A percentile compares a stretch with the other conserved stretches of the same genome.
Evolutionary conservation across 2,888 invertebrate genomes (phyloP).

Genomic region (Mesopsocus fuscifrons): DNA sequence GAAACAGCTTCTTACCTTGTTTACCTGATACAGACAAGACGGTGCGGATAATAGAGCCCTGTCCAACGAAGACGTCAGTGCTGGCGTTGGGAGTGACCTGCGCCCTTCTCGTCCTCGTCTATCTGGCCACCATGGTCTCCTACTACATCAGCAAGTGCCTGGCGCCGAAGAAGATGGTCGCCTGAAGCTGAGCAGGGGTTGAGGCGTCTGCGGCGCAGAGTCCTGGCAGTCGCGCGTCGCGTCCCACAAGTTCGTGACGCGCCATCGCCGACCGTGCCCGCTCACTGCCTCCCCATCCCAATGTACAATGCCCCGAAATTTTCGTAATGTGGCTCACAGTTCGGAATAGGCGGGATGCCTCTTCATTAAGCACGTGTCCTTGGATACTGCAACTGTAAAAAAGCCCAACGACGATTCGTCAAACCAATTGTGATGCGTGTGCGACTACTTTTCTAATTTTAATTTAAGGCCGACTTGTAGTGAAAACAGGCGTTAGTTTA

Average conservation of each 20-base stretch:
- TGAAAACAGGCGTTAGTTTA: background rate
- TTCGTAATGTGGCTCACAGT: too few relatives aligned
- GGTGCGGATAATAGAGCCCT: slow-evolving; percentile 75
- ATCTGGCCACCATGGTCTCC: slow-evolving; percentile 80
- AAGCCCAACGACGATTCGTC: too few relatives aligned
- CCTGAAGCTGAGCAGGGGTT: slow-evolving; percentile 27
- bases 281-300: too few relatives aligned
- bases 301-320: too few relatives aligned
- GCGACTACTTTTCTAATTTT: background rate
- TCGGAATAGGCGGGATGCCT: background rate
- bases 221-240: background rate
- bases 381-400: too few relatives aligned
- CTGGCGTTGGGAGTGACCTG: slow-evolving; percentile 78
- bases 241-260: too few relatives aligned
- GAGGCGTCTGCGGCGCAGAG: background rate
- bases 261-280: too few relatives aligned
- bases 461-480: slow-evolving; percentile 8
- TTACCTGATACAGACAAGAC: slow-evolving; percentile 86
- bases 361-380: too few relatives aligned
- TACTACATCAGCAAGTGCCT: slow-evolving; percentile 89
- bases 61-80: slow-evolving; percentile 83
- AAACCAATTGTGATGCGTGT: background rate
- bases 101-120: slow-evolving; percentile 69
- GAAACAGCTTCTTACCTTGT: too few relatives aligned
- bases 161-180: slow-evolving; percentile 63